These are phyloP conservation scores for Tachina grossa DNA, from an alignment of 2,888 invertebrate genomes.

Conservation along the genomic window DNA sequence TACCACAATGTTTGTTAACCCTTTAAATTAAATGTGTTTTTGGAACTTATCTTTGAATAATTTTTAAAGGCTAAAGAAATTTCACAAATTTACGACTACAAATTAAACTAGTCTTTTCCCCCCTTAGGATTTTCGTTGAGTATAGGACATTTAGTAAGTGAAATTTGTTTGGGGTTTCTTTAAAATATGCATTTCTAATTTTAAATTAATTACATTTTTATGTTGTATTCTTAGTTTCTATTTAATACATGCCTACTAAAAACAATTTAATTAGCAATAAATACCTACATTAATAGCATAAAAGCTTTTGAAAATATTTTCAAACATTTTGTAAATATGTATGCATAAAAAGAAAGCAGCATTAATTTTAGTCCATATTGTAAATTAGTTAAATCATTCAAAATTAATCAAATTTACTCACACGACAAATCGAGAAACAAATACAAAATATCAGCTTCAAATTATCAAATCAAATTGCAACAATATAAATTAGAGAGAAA, in stretches of 20 bases:
- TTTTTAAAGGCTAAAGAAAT: slow-evolving; percentile 49
- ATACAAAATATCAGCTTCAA: slow-evolving; percentile 7
- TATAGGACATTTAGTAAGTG: slow-evolving; percentile 43
- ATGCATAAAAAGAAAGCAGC: slow-evolving; percentile 17
- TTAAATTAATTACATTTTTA: slow-evolving; percentile 16
- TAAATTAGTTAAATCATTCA: slow-evolving; percentile 46
- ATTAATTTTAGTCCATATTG: slow-evolving; percentile 37
- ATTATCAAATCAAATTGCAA: slow-evolving; percentile 32
- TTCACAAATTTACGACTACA: slow-evolving; percentile 27
- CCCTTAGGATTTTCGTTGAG: slow-evolving; percentile 24
- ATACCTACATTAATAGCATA: background rate
- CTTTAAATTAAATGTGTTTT: slow-evolving; percentile 6
- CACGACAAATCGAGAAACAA: slow-evolving; percentile 30
- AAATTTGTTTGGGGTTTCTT: slow-evolving; percentile 30
- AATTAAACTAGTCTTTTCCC: slow-evolving; percentile 11
- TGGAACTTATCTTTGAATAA: background rate
- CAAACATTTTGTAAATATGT: slow-evolving; percentile 10
- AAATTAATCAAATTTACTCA: slow-evolving; percentile 42
- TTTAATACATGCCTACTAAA: background rate
- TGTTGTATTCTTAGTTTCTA: background rate
- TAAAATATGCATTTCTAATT: slow-evolving; percentile 8
- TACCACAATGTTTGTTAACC: slow-evolving; percentile 35
- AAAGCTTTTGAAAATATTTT: slow-evolving; percentile 12
- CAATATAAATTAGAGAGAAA: slow-evolving; percentile 26
- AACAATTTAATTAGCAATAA: slow-evolving; percentile 22